Base-by-base conservation (phyloP, 1,140 invertebrate genomes). In the Rhyzopertha dominica region DNA sequence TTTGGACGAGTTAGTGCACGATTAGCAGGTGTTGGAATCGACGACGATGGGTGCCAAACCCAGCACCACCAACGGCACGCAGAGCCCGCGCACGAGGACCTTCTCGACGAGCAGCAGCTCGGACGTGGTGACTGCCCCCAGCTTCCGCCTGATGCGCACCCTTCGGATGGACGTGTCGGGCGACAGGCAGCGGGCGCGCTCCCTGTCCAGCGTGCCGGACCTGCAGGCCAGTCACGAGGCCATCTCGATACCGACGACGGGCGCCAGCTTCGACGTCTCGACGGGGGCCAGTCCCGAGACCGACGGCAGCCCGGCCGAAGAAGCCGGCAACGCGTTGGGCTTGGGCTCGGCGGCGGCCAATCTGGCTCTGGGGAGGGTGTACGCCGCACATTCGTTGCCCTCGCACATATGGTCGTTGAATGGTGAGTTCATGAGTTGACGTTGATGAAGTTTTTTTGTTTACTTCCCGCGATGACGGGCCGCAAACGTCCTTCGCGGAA, bases 331-430 rank as follows among this genome's bases (percentile, higher is more conserved):
- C 37, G 68, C 76, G 53, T 71, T 74, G 23, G 62, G 65, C 8
- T 73, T 74, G 24, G 67, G 67, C 7, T 65, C 66, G 14, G 64
- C 75, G 5, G 75, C 74, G 9, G 69, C 69, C 35, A 74, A 72
- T 34, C 57, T 75, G 37, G 67, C 74, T n/a, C 72, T 85, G 22
- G 85, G 85, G 43, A 74, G 87, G 47, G 86, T 90, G 10, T 90
- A 89, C 66, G 84, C 87, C 43, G 85, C 88, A 57, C 87, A 90
- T 68, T 91, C 87, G 52, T 74, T 91, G 69, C 88, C 87, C 66
- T 87, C 87, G 52, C 87, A 91, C 68, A 89, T 92, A 73, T 90
- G 87, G 85, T 89, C 87, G 52, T 75, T 90, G 54, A 90, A 91
- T 72, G 87, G 87, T 90, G 70, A 79, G 80, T 80, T 5, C 25